phyloP scores from a whole-genome alignment of 2,797 vertebrate genomes.

The Adrianichthys oophorus region DNA sequence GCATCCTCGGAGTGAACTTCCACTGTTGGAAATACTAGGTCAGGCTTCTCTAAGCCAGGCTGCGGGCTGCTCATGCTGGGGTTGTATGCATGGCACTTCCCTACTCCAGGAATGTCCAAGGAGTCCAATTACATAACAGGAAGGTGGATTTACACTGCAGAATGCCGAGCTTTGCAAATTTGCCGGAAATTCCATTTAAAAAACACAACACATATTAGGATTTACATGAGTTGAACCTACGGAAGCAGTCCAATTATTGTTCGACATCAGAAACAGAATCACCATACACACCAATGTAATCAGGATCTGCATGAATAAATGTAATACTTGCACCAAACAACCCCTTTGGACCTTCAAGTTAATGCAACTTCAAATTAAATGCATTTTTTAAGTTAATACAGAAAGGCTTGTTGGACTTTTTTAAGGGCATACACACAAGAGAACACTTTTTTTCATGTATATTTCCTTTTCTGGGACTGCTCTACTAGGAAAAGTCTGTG shows the following conservation, averaged over 20 bases:
- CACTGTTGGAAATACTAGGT: conserved; percentile 57
- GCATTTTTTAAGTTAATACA: conserved; percentile 37
- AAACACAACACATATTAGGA: conserved; percentile 21
- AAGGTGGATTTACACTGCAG: conserved; percentile 32
- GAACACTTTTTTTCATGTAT: too few relatives aligned
- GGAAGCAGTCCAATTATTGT: conserved; percentile 7
- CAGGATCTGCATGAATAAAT: conserved; percentile 53
- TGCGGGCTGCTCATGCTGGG: conserved; percentile 33
- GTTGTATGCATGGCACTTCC: conserved; percentile 31
- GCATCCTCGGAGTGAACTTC: conserved; percentile 34
- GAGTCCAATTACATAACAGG: conserved; percentile 58
- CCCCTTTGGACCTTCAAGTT: conserved; percentile 36
- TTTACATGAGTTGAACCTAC: conserved; percentile 15
- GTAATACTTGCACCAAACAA: conserved; percentile 49
- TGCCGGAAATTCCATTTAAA: conserved; percentile 18
- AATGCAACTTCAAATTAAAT: conserved; percentile 36
- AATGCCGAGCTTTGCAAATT: conserved; percentile 28
- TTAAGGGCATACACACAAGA: too few relatives aligned
- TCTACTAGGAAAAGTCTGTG: too few relatives aligned
- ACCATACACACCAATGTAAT: conserved; percentile 41
- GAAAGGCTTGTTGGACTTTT: neutral
- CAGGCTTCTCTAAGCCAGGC: conserved; percentile 34
- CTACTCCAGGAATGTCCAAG: conserved; percentile 32
- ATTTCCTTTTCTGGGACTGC: too few relatives aligned
- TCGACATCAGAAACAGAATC: conserved; percentile 6